These are phyloP conservation scores for Limosa lapponica DNA, from an alignment of 2,797 vertebrate species.

Conservation along the genomic window DNA sequence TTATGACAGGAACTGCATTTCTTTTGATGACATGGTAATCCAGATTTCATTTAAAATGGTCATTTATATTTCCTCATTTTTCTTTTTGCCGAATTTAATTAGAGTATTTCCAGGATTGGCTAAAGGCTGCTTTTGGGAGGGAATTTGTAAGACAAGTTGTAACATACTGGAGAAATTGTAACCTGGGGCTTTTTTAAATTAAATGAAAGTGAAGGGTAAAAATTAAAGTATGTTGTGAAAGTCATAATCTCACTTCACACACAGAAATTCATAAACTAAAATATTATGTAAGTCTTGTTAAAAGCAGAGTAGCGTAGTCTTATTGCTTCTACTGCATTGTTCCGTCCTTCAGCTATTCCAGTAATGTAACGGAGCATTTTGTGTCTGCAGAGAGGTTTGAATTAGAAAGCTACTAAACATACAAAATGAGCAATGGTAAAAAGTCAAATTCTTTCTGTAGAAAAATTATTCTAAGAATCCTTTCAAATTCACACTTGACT, in stretches of 20 bases:
- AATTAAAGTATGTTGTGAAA: background rate
- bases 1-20: background rate
- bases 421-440: background rate
- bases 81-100: conserved; percentile 37
- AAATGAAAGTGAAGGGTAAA: background rate
- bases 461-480: background rate
- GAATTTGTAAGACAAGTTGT: background rate
- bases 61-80: conserved; percentile 14
- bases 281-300: background rate
- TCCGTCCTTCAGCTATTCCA: background rate
- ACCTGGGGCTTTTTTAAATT: conserved; percentile 39
- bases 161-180: conserved; percentile 7
- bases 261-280: background rate
- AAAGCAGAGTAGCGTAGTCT: background rate
- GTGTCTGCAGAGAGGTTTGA: background rate
- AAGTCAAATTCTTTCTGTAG: background rate
- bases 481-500: background rate
- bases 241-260: background rate
- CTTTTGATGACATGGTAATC: background rate
- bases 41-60: conserved; percentile 19
- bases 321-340: background rate
- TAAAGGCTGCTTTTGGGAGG: conserved; percentile 4
- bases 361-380: background rate
- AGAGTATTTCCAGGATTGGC: background rate
- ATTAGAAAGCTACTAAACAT: conserved; percentile 3